phyloP scores from a whole-genome alignment of 2,888 invertebrate genomes.

The Coenonympha arcania region DNA sequence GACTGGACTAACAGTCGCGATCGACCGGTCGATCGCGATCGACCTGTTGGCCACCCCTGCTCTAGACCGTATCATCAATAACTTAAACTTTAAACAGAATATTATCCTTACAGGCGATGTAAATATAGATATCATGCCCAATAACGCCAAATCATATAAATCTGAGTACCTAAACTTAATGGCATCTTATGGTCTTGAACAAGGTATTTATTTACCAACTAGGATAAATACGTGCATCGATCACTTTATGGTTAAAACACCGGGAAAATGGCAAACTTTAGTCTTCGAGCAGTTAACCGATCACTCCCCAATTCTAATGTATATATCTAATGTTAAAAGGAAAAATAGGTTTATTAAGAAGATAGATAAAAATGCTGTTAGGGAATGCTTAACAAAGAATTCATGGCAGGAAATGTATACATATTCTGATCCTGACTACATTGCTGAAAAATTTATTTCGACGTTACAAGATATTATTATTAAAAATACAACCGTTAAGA shows the following conservation, averaged over 20 bases:
- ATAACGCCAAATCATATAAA: not conserved
- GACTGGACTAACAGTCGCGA: too few relatives aligned
- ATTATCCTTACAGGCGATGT: slow-evolving; percentile 18
- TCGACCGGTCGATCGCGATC: too few relatives aligned
- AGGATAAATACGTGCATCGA: slow-evolving; percentile 16
- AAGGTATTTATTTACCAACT: slow-evolving; percentile 13
- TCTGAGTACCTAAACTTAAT: too few relatives aligned
- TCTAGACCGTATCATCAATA: not conserved
- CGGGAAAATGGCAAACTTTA: not conserved
- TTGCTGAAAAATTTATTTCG: not conserved
- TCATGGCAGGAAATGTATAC: not conserved
- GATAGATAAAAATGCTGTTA: not conserved
- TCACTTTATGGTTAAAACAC: slow-evolving; percentile 18
- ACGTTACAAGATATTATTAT: too few relatives aligned
- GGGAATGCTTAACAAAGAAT: not conserved
- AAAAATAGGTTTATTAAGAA: not conserved
- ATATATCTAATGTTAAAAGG: not conserved
- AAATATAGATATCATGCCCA: slow-evolving; percentile 15
- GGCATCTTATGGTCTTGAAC: too few relatives aligned
- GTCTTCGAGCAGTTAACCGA: slow-evolving; percentile 18
- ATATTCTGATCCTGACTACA: not conserved
- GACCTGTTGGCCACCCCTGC: too few relatives aligned
- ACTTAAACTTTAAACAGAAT: not conserved
- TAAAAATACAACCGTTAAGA: too few relatives aligned
- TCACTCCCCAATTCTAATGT: too few relatives aligned